phyloP scores from a whole-genome alignment of 2,113 vertebrate genomes.

The Myiopsitta monachus region DNA sequence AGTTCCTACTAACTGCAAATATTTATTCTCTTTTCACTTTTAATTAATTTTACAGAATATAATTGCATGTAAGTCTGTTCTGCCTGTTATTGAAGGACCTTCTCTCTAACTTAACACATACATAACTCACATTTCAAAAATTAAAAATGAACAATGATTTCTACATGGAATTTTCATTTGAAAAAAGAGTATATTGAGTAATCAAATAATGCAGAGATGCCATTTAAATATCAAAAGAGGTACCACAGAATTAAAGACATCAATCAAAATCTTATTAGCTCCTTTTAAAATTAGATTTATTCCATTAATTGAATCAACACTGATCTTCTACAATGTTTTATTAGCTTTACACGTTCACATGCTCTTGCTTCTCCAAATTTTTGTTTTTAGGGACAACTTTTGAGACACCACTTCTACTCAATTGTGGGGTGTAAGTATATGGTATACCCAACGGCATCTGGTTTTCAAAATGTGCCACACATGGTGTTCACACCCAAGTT shows the following conservation, averaged over 20 bases:
- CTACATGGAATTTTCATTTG: background rate
- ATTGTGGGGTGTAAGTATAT: accelerated
- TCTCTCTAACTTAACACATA: background rate
- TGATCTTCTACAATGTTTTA: background rate
- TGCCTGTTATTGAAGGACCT: background rate
- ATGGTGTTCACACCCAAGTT: background rate
- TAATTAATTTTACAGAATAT: background rate
- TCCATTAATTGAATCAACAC: background rate
- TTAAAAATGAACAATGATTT: background rate
- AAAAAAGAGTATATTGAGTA: background rate
- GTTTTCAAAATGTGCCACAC: background rate
- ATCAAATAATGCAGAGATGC: background rate
- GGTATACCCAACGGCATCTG: accelerated
- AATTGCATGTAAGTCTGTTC: background rate
- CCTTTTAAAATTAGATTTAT: background rate
- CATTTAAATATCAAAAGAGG: background rate
- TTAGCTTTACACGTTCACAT: background rate
- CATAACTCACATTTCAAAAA: background rate
- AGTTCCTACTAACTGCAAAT: background rate
- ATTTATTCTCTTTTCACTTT: background rate
- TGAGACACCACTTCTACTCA: background rate
- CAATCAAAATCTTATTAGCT: background rate
- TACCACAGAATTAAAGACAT: background rate
- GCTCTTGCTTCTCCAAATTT: background rate
- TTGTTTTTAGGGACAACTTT: background rate